Percentiles rank a stretch among this genome's conserved stretches.
Evolutionary conservation across 2,888 invertebrate genomes (phyloP).

Genomic region (Brenthis ino): DNA sequence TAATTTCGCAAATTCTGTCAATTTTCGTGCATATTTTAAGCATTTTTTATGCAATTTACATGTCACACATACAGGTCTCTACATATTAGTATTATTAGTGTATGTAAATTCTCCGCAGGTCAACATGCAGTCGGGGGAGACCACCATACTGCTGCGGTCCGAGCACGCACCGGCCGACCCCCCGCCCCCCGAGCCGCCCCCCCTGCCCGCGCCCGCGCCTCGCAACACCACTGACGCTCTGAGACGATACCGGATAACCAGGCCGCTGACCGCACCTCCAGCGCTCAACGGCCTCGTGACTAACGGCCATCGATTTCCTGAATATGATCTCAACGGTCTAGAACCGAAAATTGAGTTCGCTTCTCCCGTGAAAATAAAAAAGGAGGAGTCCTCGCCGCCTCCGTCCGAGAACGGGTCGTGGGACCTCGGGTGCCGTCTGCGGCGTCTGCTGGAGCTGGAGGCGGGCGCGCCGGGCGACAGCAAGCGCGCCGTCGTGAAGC

Average conservation of each 20-base stretch:
- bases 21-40: too few species aligned
- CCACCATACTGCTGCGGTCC: conserved; percentile 64
- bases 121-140: conserved; percentile 57
- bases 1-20: too few species aligned
- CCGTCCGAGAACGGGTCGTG: conserved; percentile 29
- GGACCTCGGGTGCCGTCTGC: conserved; percentile 46
- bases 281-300: conserved; percentile 26
- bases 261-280: conserved; percentile 34
- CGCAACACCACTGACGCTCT: conserved; percentile 39
- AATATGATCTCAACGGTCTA: conserved; percentile 4
- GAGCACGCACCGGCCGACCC: conserved; percentile 57
- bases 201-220: conserved; percentile 35
- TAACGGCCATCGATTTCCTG: conserved; percentile 31
- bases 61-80: too few species aligned
- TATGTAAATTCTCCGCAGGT: conserved; percentile 49
- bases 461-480: conserved; percentile 17
- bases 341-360: conserved; percentile 30
- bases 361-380: conserved; percentile 38
- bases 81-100: conserved; percentile 11
- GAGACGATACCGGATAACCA: conserved; percentile 40
- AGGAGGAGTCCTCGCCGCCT: conserved; percentile 39
- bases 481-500: conserved; percentile 12
- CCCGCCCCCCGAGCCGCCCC: conserved; percentile 41
- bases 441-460: conserved; percentile 50
- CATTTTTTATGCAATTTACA: too few species aligned